Evolutionary conservation across 2,797 vertebrate species (phyloP), one percentile per base, ranked within the genome.

Genomic region (Neopelma chrysocephalum): DNA sequence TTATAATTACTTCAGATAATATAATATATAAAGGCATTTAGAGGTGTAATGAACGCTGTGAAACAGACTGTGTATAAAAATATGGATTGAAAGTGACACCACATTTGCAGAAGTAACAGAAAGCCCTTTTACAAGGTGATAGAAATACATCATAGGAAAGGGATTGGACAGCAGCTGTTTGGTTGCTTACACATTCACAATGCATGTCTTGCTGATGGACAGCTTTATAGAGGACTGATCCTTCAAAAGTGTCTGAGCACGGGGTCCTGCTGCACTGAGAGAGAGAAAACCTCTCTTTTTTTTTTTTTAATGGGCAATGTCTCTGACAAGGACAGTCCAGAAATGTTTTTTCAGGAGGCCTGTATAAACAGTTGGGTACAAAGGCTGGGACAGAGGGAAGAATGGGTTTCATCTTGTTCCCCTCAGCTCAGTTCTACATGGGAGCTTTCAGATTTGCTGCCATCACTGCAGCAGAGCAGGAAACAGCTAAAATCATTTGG

Each of bases 91-190:
- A 96, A 91, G 29, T 4, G 12, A 85, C 76, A 62, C 38, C 58
- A 72, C 56, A 66, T 96, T 91, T 94, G 69, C 58, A 66, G 9
- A 2, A 76, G 62, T 43, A 91, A 22, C 66, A 80, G 82, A 82
- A 72, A 96, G 23, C 73, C 36, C 58, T 91, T 75, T 78, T 70
- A 64, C 54, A 82, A 90, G 77, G 77, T 94, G 90, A 58, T 60
- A 94, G 64, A 89, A 89, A 73, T 34, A 45, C 48, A 69, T 38
- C 38, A 17, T 8, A 65, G 51, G 43, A 78, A 86, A 53, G 66
- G 62, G 47, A 42, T 1, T 26, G 87, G 43, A 15, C 27, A 58
- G 91, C 87, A 86, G 85, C 70, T 83, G n/a, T 70, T 91, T 48
- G 26, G n/a, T 61, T 83, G 77, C 58, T 88, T 85, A 23, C 72